phyloP scores from a whole-genome alignment of 2,888 invertebrate species.

The Oligia latruncula region DNA sequence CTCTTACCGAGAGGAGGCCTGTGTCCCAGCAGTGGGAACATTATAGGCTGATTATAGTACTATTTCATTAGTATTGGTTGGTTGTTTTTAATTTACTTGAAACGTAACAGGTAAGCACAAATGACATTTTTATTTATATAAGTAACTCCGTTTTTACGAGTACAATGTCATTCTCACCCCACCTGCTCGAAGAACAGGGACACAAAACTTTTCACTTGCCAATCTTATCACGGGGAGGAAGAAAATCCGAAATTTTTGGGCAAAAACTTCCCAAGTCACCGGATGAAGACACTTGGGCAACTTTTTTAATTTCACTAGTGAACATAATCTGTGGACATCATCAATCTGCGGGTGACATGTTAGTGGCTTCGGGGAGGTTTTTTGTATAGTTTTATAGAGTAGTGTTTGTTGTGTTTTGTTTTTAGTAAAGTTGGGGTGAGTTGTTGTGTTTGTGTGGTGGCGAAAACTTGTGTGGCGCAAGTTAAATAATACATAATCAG shows the following conservation, averaged over 20 bases:
- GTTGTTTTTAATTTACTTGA: neutral
- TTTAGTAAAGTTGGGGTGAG: neutral
- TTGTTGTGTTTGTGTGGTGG: neutral
- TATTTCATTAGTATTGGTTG: neutral
- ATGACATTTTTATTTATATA: neutral
- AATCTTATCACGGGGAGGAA: slow-evolving; percentile 35
- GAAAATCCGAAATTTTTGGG: slow-evolving; percentile 49
- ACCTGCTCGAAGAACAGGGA: slow-evolving; percentile 16
- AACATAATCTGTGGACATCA: slow-evolving; percentile 66
- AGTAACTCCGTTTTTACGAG: neutral
- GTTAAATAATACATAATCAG: neutral
- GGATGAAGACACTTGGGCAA: slow-evolving; percentile 58
- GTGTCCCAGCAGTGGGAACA: too few species aligned
- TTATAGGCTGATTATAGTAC: neutral
- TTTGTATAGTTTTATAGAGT: slow-evolving; percentile 33
- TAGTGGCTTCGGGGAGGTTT: neutral
- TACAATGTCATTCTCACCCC: neutral
- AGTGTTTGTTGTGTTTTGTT: slow-evolving; percentile 9
- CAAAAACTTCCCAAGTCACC: slow-evolving; percentile 52
- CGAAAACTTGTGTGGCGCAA: neutral
- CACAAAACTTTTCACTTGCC: slow-evolving; percentile 52
- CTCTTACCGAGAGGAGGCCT: too few species aligned
- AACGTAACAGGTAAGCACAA: neutral
- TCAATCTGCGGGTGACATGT: slow-evolving; percentile 60
- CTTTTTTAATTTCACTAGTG: slow-evolving; percentile 72